Evolutionary conservation across 2,113 vertebrate species (phyloP), one percentile per base, ranked within the genome.

Genomic region (Nematolebias whitei): DNA sequence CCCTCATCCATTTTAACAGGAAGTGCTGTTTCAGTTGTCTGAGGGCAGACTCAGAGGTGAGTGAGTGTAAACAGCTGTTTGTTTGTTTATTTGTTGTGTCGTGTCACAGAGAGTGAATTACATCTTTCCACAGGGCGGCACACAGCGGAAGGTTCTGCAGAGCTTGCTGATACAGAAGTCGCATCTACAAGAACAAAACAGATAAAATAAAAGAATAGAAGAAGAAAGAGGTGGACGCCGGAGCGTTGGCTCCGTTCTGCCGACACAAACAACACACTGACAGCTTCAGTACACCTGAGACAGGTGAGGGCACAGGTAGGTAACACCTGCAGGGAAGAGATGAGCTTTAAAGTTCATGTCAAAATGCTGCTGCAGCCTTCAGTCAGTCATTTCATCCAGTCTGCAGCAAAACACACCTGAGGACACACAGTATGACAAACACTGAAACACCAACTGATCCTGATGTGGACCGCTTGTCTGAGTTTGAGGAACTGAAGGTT

Each of bases 91-190:
- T 62, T n/a, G 20, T 16, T 45, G 18, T 62, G 49, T 32, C 35
- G 66, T 38, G 63, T 63, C 14, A 55, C 39, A 53, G 41, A 39
- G 39, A 43, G 76, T 19, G 3, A 85, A 80, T 99, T 98, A 99
- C 97, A 98, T 98, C 93, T 96, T 94, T 98, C 97, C 97, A 98
- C 74, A 98, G 95, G 89, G 93, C 91, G 83, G 96, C 96, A 89
- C 94, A 97, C 80, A 98, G 95, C 48, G 96, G 96, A 79, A 99
- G 94, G 91, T 95, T 94, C 82, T 94, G 94, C 77, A 97, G 93
- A 71, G 96, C 96, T 88, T 96, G 95, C 85, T 95, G 95, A 89
- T 95, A 98, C 76, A 98, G 94, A 74, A 91, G 95, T 65, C 95
- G 93, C 71, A 97, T 96, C 96, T 98, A 63, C 45, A 65, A 38